Evolutionary conservation across 2,113 vertebrate genomes (phyloP).

Genomic region (Takifugu bimaculatus): DNA sequence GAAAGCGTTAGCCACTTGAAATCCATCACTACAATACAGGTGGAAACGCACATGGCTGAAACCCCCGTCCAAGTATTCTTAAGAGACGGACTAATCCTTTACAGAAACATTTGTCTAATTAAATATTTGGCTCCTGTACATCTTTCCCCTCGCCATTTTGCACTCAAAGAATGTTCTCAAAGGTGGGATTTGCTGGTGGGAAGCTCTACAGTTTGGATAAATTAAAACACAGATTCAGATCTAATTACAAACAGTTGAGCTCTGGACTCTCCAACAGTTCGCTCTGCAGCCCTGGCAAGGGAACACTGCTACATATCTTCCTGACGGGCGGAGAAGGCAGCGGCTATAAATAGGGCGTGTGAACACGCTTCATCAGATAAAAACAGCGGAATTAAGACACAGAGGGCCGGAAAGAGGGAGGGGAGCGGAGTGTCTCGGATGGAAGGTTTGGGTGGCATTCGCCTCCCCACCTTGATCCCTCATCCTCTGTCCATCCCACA

Average conservation of each 20-base stretch:
- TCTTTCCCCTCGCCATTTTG: slow-evolving; percentile 23
- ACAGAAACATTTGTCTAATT: slow-evolving; percentile 60
- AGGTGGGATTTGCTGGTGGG: slow-evolving; percentile 19
- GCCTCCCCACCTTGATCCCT: slow-evolving; percentile 20
- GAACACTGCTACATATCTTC: slow-evolving; percentile 4
- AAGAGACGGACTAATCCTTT: slow-evolving; percentile 54
- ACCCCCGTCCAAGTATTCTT: slow-evolving; percentile 49
- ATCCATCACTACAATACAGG: slow-evolving; percentile 27
- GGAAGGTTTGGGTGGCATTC: slow-evolving; percentile 39
- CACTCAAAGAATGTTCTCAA: slow-evolving; percentile 25
- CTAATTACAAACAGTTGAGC: slow-evolving; percentile 1
- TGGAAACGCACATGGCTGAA: slow-evolving; percentile 40
- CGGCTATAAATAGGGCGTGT: slow-evolving; percentile 32
- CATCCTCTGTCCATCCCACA: slow-evolving; percentile 37
- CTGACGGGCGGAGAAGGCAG: background rate
- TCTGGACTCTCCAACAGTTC: background rate
- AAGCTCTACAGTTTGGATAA: slow-evolving; percentile 18
- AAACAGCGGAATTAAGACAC: slow-evolving; percentile 50
- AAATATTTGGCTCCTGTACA: slow-evolving; percentile 52
- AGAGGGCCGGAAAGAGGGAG: slow-evolving; percentile 58
- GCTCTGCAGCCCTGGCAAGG: slow-evolving; percentile 1
- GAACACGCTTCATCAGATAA: slow-evolving; percentile 33
- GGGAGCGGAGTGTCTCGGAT: slow-evolving; percentile 45
- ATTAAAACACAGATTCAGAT: slow-evolving; percentile 14
- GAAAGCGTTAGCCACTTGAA: slow-evolving; percentile 28